Evolutionary conservation across 1,140 invertebrate species (phyloP).

Genomic region (Drosophila bifasciata): DNA sequence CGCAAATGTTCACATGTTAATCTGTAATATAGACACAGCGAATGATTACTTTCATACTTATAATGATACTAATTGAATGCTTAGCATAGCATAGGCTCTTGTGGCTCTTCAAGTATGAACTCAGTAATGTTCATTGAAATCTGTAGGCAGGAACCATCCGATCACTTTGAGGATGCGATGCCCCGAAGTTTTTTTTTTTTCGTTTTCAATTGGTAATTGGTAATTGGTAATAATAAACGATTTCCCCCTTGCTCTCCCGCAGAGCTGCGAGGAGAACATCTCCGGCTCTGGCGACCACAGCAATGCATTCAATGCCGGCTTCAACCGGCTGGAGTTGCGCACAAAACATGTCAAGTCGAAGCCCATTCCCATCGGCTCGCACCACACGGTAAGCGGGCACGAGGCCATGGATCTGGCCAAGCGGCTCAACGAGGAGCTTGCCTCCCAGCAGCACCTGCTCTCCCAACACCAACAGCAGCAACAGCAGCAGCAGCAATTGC

Average conservation of each 20-base stretch:
- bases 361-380: constrained; percentile 88
- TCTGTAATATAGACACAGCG: no score
- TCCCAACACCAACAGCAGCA: constrained; percentile 74
- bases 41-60: no score
- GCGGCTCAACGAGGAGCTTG: constrained; percentile 89
- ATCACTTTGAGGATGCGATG: no score
- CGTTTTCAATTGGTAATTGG: no score
- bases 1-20: no score
- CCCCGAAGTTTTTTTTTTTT: no score
- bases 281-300: constrained; percentile 38
- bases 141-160: no score
- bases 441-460: constrained; percentile 84
- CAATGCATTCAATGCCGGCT: constrained; percentile 26
- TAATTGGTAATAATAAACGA: no score
- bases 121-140: no score
- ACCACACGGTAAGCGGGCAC: constrained; percentile 90
- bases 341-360: constrained; percentile 84
- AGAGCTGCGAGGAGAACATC: not conserved
- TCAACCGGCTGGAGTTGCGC: constrained; percentile 63
- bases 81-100: no score
- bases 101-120: no score
- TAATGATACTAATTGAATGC: no score
- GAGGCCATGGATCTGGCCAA: constrained; percentile 91
- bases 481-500: constrained; percentile 48
- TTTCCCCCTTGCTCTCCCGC: constrained; percentile 4